Percentiles rank a stretch among this genome's conserved stretches.
Evolutionary conservation across 2,888 invertebrate species (phyloP).

Genomic region (Mesochorus sp.): DNA sequence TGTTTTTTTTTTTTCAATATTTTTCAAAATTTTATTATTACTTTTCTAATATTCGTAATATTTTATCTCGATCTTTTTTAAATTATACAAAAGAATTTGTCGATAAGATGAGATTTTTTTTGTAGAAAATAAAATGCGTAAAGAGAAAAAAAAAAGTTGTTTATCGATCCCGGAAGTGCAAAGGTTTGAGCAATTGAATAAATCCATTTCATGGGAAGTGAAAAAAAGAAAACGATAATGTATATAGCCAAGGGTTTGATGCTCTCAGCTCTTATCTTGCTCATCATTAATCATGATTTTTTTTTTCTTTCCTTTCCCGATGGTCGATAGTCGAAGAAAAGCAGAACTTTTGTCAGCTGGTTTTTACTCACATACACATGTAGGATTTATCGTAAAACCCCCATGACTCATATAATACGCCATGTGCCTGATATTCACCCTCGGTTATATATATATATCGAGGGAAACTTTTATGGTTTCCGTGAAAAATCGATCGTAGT

Average conservation of each 20-base stretch:
- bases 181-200: not conserved
- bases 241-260: not conserved
- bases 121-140: too few relatives aligned
- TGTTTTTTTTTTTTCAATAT: too few relatives aligned
- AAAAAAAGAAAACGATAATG: not conserved
- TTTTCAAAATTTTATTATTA: too few relatives aligned
- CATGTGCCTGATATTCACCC: constrained; percentile 24
- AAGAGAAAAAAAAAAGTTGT: too few relatives aligned
- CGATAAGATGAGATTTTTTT: too few relatives aligned
- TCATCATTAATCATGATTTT: not conserved
- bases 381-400: constrained; percentile 47
- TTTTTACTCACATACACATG: not conserved
- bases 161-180: too few relatives aligned
- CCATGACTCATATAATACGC: constrained; percentile 44
- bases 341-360: not conserved
- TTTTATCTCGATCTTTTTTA: too few relatives aligned
- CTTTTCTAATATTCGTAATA: too few relatives aligned
- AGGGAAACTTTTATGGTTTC: constrained; percentile 60
- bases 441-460: constrained; percentile 30
- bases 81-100: too few relatives aligned
- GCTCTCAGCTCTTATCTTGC: not conserved
- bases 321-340: not conserved
- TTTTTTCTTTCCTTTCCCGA: not conserved
- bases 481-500: constrained; percentile 55
- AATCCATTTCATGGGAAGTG: not conserved